phyloP scores from a whole-genome alignment of 2,888 invertebrate genomes.

The Agonum fuliginosum region DNA sequence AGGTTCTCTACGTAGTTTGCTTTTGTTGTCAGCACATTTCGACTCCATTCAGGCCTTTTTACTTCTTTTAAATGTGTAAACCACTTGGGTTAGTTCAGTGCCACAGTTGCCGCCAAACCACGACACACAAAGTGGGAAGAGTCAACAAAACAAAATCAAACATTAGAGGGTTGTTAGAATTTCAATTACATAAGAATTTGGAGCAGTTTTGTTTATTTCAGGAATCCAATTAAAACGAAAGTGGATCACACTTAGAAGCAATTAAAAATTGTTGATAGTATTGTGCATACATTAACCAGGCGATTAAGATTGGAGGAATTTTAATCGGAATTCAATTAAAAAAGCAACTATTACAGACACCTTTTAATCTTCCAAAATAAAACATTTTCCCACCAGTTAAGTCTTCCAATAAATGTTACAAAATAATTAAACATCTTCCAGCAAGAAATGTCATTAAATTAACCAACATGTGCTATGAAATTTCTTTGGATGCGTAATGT shows the following conservation, averaged over 20 bases:
- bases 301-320: conserved; percentile 3
- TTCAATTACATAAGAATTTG: conserved; percentile 18
- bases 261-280: conserved; percentile 24
- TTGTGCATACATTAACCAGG: conserved; percentile 26
- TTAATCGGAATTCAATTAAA: conserved; percentile 26
- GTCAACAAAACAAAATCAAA: conserved; percentile 34
- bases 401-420: conserved; percentile 36
- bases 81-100: conserved; percentile 22
- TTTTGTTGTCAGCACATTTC: conserved; percentile 55
- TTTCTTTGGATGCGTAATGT: conserved; percentile 8
- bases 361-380: conserved; percentile 14
- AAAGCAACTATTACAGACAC: conserved; percentile 11
- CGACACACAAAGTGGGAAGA: conserved; percentile 20
- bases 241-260: conserved; percentile 31
- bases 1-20: conserved; percentile 44
- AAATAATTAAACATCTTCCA: conserved; percentile 13
- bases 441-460: conserved; percentile 28
- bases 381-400: neutral
- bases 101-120: conserved; percentile 11
- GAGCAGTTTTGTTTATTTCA: conserved; percentile 3
- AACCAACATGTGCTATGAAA: conserved; percentile 20
- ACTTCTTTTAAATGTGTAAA: conserved; percentile 54
- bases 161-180: conserved; percentile 17
- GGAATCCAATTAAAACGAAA: conserved; percentile 30
- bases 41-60: conserved; percentile 49